A percentile compares a stretch with the other conserved stretches of the same genome.
phyloP scores from a whole-genome alignment of 2,888 invertebrate species.

The Philaethria dido region DNA sequence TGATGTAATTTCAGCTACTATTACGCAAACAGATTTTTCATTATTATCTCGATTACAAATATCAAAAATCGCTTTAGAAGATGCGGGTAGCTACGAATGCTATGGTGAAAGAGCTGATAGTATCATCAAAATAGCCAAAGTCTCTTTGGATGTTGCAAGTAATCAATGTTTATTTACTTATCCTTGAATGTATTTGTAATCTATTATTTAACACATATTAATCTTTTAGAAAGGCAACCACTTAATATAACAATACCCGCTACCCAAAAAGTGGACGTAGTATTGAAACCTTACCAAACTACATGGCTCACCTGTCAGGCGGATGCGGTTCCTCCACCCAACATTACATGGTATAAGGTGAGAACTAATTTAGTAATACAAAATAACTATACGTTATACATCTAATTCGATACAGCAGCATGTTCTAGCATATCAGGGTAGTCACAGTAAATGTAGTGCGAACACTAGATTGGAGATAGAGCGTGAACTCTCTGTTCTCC shows the following conservation, averaged over 20 bases:
- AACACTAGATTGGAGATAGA: no score
- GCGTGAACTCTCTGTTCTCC: no score
- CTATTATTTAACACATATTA: no score
- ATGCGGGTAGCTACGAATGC: constrained; percentile 65
- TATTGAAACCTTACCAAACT: constrained; percentile 53
- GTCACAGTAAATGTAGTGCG: no score
- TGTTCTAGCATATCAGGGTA: no score
- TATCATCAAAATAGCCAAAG: constrained; percentile 45
- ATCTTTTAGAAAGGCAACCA: constrained; percentile 51
- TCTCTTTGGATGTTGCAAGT: constrained; percentile 62
- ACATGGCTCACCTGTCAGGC: constrained; percentile 79
- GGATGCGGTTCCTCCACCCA: constrained; percentile 85
- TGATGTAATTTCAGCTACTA: constrained; percentile 53
- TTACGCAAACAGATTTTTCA: constrained; percentile 55
- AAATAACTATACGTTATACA: no score
- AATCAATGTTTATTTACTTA: constrained; percentile 35
- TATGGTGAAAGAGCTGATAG: constrained; percentile 51
- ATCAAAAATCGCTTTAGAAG: constrained; percentile 51
- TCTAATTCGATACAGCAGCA: no score
- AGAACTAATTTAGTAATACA: constrained; percentile 41
- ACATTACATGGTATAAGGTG: constrained; percentile 89
- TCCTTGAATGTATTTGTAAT: no score
- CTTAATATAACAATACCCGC: constrained; percentile 53
- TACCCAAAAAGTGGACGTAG: constrained; percentile 48
- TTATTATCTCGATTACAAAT: constrained; percentile 61